A percentile compares a stretch with the other conserved stretches of the same genome.
These are phyloP conservation scores for Trachythela sp. DNA, from an alignment of 64 coral and sea anemone species.

Conservation along the genomic window DNA sequence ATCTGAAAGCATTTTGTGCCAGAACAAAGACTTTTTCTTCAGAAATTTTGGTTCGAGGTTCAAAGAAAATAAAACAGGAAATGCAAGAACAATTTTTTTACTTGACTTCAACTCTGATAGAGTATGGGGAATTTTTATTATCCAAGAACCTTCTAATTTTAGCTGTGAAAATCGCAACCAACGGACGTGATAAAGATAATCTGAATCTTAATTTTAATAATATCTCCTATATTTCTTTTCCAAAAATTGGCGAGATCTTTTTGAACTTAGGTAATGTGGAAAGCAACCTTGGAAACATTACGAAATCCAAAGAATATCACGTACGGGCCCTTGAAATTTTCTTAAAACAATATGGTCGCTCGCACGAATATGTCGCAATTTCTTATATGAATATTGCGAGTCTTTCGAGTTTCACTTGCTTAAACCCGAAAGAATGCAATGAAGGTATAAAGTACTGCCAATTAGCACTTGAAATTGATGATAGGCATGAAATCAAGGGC, in stretches of 20 bases:
- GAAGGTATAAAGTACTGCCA: neutral
- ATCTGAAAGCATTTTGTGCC: no score
- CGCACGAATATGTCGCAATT: neutral
- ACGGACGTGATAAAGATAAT: neutral
- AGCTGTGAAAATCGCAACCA: no score
- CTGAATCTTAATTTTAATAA: no score
- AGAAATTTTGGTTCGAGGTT: no score
- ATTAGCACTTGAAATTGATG: neutral
- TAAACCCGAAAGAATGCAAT: neutral
- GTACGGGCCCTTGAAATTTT: neutral
- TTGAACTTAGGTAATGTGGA: neutral
- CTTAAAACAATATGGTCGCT: neutral
- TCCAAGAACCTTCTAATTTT: no score
- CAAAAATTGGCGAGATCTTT: neutral
- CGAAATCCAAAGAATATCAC: neutral
- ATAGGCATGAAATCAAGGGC: neutral
- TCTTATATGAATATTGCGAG: neutral
- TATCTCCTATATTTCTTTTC: neutral
- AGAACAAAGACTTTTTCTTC: no score
- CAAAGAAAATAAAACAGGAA: no score
- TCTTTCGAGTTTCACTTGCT: no score
- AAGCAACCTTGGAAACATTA: neutral
- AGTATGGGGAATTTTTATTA: no score
- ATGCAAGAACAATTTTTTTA: no score
- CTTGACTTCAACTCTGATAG: no score